Conservation (phyloP, 1,140 invertebrate species). For the Teleopsis dalmanni region DNA sequence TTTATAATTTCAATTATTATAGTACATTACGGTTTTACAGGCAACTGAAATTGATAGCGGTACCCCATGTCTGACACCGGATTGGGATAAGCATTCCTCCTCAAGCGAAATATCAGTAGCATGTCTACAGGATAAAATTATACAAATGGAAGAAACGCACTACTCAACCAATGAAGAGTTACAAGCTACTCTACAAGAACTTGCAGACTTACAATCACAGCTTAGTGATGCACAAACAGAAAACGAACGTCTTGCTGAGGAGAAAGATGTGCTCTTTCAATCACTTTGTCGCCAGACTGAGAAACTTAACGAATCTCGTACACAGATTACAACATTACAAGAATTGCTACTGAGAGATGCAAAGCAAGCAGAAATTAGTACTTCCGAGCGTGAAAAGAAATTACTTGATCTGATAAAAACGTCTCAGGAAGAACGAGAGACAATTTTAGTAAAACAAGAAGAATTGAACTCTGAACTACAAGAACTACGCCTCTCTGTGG, state of each 20-base stretch:
- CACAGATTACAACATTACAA: slow-evolving; percentile 61
- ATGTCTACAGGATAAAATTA: slow-evolving; percentile 83
- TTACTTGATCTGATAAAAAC: slow-evolving; percentile 79
- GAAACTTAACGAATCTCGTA: slow-evolving; percentile 75
- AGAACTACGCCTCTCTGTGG: slow-evolving; percentile 47
- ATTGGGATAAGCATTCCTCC: slow-evolving; percentile 85
- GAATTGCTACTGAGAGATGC: slow-evolving; percentile 59
- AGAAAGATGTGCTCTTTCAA: slow-evolving; percentile 81
- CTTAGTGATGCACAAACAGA: slow-evolving; percentile 78
- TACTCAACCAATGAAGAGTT: slow-evolving; percentile 88
- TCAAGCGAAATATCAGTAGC: slow-evolving; percentile 85
- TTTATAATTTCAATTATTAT: not conserved
- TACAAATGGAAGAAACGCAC: slow-evolving; percentile 61
- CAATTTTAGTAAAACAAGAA: slow-evolving; percentile 68
- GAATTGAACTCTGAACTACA: slow-evolving; percentile 64
- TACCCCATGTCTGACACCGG: slow-evolving; percentile 58
- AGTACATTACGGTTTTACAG: too few species aligned
- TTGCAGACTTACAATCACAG: slow-evolving; percentile 80
- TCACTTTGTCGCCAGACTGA: slow-evolving; percentile 88
- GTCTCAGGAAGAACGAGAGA: slow-evolving; percentile 72
- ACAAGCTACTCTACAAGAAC: slow-evolving; percentile 86
- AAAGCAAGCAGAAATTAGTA: slow-evolving; percentile 53
- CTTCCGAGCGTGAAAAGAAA: slow-evolving; percentile 71
- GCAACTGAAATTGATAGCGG: slow-evolving; percentile 30
- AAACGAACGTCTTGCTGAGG: slow-evolving; percentile 77